Evolutionary conservation across 1,140 invertebrate species (phyloP).

Genomic region (Penaeus indicus): DNA sequence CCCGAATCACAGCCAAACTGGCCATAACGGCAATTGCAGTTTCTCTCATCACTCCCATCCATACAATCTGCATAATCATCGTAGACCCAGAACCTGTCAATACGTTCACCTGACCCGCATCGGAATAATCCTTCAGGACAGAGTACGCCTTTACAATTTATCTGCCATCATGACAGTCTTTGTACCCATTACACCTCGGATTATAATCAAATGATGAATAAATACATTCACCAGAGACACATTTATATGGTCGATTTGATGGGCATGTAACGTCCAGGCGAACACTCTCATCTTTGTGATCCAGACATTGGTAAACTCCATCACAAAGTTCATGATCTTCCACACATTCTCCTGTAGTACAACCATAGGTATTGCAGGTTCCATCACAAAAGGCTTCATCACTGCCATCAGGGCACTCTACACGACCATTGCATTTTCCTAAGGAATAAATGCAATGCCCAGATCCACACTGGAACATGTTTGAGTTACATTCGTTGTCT

Average conservation of each 20-base stretch:
- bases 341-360: neutral
- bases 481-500: neutral
- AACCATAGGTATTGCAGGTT: neutral
- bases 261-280: neutral
- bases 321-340: neutral
- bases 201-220: neutral
- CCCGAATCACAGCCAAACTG: neutral
- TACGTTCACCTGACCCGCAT: too few species aligned
- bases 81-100: too few species aligned
- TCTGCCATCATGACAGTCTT: neutral
- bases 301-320: neutral
- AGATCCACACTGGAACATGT: neutral
- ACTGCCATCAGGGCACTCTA: constrained; percentile 1
- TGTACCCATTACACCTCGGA: neutral
- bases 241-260: neutral
- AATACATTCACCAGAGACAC: neutral
- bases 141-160: too few species aligned
- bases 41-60: neutral
- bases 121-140: too few species aligned
- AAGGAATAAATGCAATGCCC: neutral
- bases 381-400: neutral
- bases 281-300: neutral
- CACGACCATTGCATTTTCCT: neutral
- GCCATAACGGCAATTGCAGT: neutral
- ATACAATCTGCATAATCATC: too few species aligned